Evolutionary conservation across 2,888 invertebrate species (phyloP).

Genomic region (Linyphia triangularis): DNA sequence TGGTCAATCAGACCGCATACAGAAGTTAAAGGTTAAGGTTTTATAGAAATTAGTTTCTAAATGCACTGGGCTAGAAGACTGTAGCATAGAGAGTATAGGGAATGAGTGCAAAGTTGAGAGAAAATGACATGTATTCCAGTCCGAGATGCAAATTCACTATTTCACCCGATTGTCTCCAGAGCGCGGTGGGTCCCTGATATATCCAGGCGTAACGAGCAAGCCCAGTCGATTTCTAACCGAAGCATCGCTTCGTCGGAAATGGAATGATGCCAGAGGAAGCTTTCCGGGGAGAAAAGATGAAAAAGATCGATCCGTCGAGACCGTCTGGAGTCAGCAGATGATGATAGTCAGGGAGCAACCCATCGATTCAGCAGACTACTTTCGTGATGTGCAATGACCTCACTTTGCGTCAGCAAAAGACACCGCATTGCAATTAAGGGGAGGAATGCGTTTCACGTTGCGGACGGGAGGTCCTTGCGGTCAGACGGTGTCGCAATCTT

Average conservation of each 20-base stretch:
- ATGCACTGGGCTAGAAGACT: too few species aligned
- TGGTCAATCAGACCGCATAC: not conserved
- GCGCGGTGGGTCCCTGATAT: not conserved
- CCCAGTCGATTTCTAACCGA: slow-evolving; percentile 24
- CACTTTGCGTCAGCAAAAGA: slow-evolving; percentile 41
- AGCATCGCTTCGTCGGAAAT: slow-evolving; percentile 30
- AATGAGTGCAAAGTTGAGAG: not conserved
- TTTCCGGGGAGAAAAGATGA: slow-evolving; percentile 36
- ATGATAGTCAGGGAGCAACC: slow-evolving; percentile 3
- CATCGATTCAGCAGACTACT: slow-evolving; percentile 30
- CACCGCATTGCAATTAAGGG: slow-evolving; percentile 38
- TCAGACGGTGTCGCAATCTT: not conserved
- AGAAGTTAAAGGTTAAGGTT: not conserved
- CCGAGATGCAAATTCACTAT: slow-evolving; percentile 11
- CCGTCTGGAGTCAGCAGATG: slow-evolving; percentile 52
- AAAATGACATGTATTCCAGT: slow-evolving; percentile 26
- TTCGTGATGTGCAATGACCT: slow-evolving; percentile 49
- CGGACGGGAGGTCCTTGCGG: not conserved
- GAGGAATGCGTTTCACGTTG: slow-evolving; percentile 12
- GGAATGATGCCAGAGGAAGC: slow-evolving; percentile 29
- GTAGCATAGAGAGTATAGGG: too few species aligned
- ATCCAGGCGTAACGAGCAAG: not conserved
- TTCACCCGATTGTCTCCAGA: slow-evolving; percentile 10
- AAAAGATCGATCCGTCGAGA: slow-evolving; percentile 59
- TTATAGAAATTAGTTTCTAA: too few species aligned